Evolutionary conservation across 1,140 invertebrate genomes (phyloP).

Genomic region (Drosophila mayri): DNA sequence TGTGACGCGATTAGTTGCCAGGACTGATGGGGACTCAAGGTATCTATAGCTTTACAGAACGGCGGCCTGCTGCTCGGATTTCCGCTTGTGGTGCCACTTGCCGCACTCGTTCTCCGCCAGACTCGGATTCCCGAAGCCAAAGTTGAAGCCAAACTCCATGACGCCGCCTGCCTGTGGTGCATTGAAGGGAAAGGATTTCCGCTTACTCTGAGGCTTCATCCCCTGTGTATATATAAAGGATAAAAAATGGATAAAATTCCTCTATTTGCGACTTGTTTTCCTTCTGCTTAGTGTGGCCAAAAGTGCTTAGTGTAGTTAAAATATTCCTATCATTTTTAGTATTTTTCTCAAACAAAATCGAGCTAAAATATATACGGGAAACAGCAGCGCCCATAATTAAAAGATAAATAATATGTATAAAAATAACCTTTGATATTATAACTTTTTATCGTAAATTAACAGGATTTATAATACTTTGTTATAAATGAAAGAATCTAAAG

Average conservation of each 20-base stretch:
- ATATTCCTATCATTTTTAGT: neutral
- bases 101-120: slow-evolving; percentile 34
- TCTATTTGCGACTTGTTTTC: slow-evolving; percentile 43
- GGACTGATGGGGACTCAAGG: too few species aligned
- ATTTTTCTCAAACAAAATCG: neutral
- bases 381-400: neutral
- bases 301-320: neutral
- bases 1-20: neutral
- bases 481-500: too few species aligned
- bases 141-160: slow-evolving; percentile 73
- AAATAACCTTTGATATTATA: too few species aligned
- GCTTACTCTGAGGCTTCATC: slow-evolving; percentile 38
- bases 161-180: slow-evolving; percentile 62
- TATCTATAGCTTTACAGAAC: slow-evolving; percentile 51
- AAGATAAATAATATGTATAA: too few species aligned
- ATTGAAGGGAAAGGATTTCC: slow-evolving; percentile 67
- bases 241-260: slow-evolving; percentile 12
- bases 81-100: slow-evolving; percentile 72
- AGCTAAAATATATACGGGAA: neutral
- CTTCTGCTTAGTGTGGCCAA: slow-evolving; percentile 11
- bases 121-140: slow-evolving; percentile 28
- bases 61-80: slow-evolving; percentile 57
- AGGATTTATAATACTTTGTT: too few species aligned
- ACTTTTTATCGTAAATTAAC: too few species aligned
- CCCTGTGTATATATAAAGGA: neutral